Evolutionary conservation across 2,113 vertebrate genomes (phyloP).

Genomic region (Grallaria varia): DNA sequence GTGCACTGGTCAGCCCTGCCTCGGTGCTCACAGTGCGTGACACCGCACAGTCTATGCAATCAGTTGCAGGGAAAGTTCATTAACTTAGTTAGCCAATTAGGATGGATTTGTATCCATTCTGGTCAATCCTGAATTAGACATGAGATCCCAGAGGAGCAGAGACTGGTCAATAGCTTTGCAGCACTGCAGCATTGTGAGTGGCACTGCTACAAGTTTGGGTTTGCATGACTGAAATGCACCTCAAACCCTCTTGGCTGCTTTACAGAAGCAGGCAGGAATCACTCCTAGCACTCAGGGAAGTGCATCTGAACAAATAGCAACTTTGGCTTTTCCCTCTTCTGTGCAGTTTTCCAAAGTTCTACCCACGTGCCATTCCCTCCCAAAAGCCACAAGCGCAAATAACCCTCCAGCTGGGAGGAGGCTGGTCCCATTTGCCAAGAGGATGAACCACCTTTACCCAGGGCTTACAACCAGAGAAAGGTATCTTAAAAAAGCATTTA

Average conservation of each 20-base stretch:
- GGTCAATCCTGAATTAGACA: background rate
- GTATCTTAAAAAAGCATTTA: background rate
- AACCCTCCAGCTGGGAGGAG: background rate
- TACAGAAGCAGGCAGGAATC: background rate
- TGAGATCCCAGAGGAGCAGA: background rate
- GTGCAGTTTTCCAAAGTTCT: background rate
- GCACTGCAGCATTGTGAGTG: background rate
- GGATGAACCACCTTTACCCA: background rate
- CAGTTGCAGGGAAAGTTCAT: background rate
- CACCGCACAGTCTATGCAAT: rapidly evolving
- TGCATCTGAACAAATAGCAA: background rate
- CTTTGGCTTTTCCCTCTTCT: background rate
- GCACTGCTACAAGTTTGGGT: background rate
- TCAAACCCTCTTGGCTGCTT: background rate
- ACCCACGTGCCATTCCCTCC: background rate
- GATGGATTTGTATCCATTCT: background rate
- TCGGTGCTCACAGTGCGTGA: background rate
- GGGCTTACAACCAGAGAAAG: background rate
- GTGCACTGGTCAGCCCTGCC: rapidly evolving
- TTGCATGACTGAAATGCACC: background rate
- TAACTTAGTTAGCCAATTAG: slow-evolving; percentile 14
- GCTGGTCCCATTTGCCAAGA: background rate
- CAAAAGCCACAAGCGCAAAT: background rate
- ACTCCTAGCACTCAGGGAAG: background rate
- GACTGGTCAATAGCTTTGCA: background rate